These are phyloP conservation scores for Crocidura indochinensis DNA, from an alignment of 2,797 vertebrate species.

Conservation along the genomic window DNA sequence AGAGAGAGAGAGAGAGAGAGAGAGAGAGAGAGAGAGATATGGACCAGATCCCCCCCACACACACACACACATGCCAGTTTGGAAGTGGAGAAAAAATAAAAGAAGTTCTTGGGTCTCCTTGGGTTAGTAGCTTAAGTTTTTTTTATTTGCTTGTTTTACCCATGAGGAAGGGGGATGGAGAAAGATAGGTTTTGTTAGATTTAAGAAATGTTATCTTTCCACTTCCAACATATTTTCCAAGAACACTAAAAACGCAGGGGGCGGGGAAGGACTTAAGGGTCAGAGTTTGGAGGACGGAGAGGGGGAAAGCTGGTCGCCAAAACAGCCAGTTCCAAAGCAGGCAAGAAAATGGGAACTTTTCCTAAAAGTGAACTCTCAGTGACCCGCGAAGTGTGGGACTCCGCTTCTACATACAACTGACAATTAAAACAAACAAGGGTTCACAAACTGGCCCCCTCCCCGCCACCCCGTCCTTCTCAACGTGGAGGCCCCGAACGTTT, in stretches of 20 bases:
- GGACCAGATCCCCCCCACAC: no score
- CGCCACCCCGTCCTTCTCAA: conserved; percentile 68
- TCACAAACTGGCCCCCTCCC: conserved; percentile 80
- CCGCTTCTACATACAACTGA: conserved; percentile 90
- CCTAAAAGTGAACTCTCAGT: conserved; percentile 89
- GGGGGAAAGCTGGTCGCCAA: conserved; percentile 31
- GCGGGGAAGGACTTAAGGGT: conserved; percentile 25
- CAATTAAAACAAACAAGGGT: conserved; percentile 91
- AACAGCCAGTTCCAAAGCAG: conserved; percentile 65
- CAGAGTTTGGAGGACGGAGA: background rate
- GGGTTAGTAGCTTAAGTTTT: no score
- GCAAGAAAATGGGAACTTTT: conserved; percentile 79
- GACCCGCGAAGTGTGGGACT: conserved; percentile 89
- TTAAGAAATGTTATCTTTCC: conserved; percentile 57
- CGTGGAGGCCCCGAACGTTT: conserved; percentile 84
- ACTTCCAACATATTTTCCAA: conserved; percentile 54
- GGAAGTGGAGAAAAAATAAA: background rate
- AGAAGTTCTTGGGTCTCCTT: background rate
- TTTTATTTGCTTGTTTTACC: no score
- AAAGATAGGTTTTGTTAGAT: conserved; percentile 6
- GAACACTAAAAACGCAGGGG: conserved; percentile 34
- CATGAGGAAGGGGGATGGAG: background rate
- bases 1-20: no score
- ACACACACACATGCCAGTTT: background rate
- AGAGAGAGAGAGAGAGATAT: no score